Conservation (phyloP, 1,140 invertebrate genomes). For the Diorhabda carinulata region DNA sequence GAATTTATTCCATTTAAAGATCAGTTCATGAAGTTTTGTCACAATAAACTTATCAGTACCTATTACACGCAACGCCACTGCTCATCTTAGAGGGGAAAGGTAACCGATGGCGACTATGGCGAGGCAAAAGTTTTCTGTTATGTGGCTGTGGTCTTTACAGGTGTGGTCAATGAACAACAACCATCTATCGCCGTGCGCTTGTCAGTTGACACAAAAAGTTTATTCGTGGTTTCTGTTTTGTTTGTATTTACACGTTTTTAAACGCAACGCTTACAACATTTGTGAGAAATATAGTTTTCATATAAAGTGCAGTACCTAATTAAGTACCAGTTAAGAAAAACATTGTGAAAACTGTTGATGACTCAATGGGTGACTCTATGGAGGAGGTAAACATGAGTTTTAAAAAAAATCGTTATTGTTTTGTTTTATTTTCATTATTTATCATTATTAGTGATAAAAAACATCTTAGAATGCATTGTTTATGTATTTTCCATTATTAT, state of each 20-base stretch:
- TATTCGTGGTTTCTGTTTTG: background rate
- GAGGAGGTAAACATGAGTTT: conserved; percentile 17
- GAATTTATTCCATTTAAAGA: too few relatives aligned
- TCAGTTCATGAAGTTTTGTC: too few relatives aligned
- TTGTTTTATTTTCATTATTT: too few relatives aligned
- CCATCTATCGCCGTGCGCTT: background rate
- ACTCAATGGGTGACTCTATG: conserved; percentile 17
- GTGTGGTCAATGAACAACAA: conserved; percentile 4
- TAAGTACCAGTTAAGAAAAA: background rate
- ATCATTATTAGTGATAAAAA: too few relatives aligned
- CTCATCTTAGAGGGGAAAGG: background rate
- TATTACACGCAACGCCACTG: background rate
- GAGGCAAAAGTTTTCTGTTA: background rate
- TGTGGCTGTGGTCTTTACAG: conserved; percentile 5
- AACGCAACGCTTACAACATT: background rate
- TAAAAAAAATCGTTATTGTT: background rate
- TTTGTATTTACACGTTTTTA: background rate
- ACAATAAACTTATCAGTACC: too few relatives aligned
- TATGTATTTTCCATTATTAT: too few relatives aligned
- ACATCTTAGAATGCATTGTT: too few relatives aligned
- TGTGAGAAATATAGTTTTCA: too few relatives aligned
- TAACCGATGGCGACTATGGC: background rate
- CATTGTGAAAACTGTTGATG: background rate
- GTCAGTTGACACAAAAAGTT: background rate
- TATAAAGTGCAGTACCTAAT: too few relatives aligned